Base-by-base conservation (phyloP, 2,113 vertebrate genomes). In the Nothobranchius furzeri region DNA sequence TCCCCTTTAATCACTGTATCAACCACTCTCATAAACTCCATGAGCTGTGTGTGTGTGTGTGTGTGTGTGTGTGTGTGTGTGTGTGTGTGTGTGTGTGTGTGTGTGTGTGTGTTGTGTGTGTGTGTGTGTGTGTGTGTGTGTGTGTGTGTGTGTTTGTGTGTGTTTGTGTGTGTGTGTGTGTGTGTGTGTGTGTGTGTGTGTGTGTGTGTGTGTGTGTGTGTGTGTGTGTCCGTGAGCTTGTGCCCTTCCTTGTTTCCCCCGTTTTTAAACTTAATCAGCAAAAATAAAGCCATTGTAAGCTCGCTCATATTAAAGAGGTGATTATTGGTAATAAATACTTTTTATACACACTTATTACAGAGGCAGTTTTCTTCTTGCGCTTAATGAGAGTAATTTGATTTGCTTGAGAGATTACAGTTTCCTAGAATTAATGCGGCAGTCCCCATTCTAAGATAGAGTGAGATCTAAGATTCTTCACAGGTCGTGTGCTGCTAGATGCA, bases 321-420 rank as follows among this genome's bases (percentile, higher is more conserved):
- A 96, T 99, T 96, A 96, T 95, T 95, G 94, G 94, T 96, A 96
- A 97, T 97, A 96, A 98, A 96, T 98, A 98, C 92, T 92, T 93
- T 89, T 93, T 91, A 91, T 88, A 92, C 82, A 63, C 95, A 95
- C 95, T 97, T 98, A 98, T 98, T 97, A 96, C 96, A 92, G 95
- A 98, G 96, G 96, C 95, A 96, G 96, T 96, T 96, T 97, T 96
- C 92, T 93, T 95, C 89, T 92, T 91, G 79, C 94, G 92, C 94
- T 96, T 99, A 98, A 99, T 99, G 97, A 98, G 95, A 95, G 96
- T 96, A 98, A 98, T 99, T 98, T 97, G 96, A 96, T 95, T 96
- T 98, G 98, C 94, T 98, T 96, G 96, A 98, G 96, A 94, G 95
- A 98, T 98, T 96, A 94, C 95, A 93, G 95, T 96, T 96, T 94